phyloP scores from a whole-genome alignment of 1,140 invertebrate species.

The Lordiphosa clarofinis region DNA sequence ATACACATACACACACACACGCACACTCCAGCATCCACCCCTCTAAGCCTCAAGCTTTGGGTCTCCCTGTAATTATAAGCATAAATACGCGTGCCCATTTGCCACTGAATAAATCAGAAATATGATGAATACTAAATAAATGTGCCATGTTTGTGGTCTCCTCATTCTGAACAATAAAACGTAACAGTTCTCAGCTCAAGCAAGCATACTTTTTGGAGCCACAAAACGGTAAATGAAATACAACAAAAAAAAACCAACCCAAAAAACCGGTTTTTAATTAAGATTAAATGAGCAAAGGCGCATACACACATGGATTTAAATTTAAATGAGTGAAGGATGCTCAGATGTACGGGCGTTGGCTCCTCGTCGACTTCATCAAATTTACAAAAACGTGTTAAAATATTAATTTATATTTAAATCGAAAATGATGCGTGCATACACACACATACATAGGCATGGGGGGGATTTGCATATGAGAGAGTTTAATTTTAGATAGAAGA shows the following conservation, averaged over 20 bases:
- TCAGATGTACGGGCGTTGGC: constrained; percentile 27
- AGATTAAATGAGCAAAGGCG: constrained; percentile 72
- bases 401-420: constrained; percentile 74
- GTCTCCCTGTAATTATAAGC: constrained; percentile 58
- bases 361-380: constrained; percentile 56
- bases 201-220: constrained; percentile 43
- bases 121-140: constrained; percentile 76
- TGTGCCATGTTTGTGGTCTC: constrained; percentile 24
- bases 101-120: constrained; percentile 75
- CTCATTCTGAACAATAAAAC: constrained; percentile 50
- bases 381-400: constrained; percentile 57
- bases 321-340: constrained; percentile 59
- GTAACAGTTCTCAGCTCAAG: constrained; percentile 27
- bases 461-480: constrained; percentile 42
- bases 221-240: constrained; percentile 15
- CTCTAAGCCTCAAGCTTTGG: constrained; percentile 15
- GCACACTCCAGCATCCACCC: constrained; percentile 26
- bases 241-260: constrained; percentile 40
- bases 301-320: constrained; percentile 62
- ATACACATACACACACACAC: constrained; percentile 18
- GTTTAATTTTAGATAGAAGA: no score
- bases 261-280: constrained; percentile 78
- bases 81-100: constrained; percentile 73
- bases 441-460: constrained; percentile 4
- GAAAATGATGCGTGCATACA: constrained; percentile 47